A percentile compares a stretch with the other conserved stretches of the same genome.
Evolutionary conservation across 2,888 invertebrate species (phyloP).

Genomic region (Trichogramma evanescens): DNA sequence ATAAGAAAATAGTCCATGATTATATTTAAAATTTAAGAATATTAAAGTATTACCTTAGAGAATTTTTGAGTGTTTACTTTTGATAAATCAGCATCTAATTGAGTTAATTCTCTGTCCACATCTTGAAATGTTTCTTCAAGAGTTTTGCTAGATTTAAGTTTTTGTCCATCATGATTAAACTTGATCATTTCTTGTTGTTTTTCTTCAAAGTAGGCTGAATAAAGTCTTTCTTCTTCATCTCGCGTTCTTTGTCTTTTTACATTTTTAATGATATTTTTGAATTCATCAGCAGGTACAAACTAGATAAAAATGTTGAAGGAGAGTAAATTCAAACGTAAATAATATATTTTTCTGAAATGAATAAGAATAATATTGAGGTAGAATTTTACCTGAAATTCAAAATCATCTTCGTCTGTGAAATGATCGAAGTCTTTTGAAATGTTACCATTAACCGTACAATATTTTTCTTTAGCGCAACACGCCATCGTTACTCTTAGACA

Average conservation of each 20-base stretch:
- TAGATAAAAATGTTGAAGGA: conserved; percentile 21
- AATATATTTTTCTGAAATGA: neutral
- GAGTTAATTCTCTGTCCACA: conserved; percentile 32
- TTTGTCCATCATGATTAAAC: neutral
- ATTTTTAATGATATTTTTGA: conserved; percentile 37
- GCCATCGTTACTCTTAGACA: too few relatives aligned
- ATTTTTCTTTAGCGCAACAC: too few relatives aligned
- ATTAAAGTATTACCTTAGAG: neutral
- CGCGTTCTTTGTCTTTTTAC: conserved; percentile 34
- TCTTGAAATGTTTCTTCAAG: conserved; percentile 26
- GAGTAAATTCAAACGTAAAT: neutral
- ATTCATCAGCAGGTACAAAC: conserved; percentile 38
- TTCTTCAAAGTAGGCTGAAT: conserved; percentile 33
- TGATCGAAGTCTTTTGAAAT: too few relatives aligned
- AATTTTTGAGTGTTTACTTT: neutral
- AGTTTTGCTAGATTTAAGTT: conserved; percentile 14
- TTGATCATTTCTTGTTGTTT: conserved; percentile 23
- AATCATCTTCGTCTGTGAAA: conserved; percentile 49
- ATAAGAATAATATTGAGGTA: neutral
- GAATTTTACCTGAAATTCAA: conserved; percentile 57
- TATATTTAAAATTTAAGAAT: too few relatives aligned
- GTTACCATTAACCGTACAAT: too few relatives aligned
- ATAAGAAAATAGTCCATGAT: too few relatives aligned
- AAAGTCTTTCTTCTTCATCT: conserved; percentile 35
- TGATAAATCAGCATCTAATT: conserved; percentile 27